Evolutionary conservation across 2,797 vertebrate genomes (phyloP).

Genomic region (Rhabdophis nuchalis): DNA sequence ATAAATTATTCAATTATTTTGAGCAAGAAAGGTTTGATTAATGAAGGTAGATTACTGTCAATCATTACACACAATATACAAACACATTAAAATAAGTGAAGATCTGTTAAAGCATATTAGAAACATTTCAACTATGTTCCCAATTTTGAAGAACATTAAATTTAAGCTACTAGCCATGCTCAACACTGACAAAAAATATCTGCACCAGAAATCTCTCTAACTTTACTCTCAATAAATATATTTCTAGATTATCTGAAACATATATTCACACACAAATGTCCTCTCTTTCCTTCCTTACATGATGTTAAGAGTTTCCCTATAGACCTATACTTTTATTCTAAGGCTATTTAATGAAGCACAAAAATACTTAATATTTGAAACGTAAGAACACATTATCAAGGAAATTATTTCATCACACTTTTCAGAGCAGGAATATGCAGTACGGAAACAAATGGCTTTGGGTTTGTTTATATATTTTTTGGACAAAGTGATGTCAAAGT

Average conservation of each 20-base stretch:
- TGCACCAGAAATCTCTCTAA: background rate
- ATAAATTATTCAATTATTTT: background rate
- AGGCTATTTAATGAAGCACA: background rate
- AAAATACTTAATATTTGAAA: background rate
- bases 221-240: background rate
- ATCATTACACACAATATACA: background rate
- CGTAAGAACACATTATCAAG: background rate
- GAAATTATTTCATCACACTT: background rate
- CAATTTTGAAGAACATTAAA: background rate
- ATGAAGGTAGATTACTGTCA: background rate
- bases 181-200: background rate
- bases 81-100: background rate
- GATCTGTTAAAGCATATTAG: background rate
- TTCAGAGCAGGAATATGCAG: background rate
- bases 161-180: background rate
- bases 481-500: background rate
- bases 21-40: background rate
- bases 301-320: background rate
- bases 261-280: background rate
- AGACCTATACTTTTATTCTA: background rate
- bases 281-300: background rate
- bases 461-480: background rate
- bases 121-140: background rate
- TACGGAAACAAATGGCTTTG: background rate
- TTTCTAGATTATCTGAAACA: background rate